These are phyloP conservation scores for Mamestra configurata DNA, from an alignment of 1,140 invertebrate genomes.

Conservation along the genomic window DNA sequence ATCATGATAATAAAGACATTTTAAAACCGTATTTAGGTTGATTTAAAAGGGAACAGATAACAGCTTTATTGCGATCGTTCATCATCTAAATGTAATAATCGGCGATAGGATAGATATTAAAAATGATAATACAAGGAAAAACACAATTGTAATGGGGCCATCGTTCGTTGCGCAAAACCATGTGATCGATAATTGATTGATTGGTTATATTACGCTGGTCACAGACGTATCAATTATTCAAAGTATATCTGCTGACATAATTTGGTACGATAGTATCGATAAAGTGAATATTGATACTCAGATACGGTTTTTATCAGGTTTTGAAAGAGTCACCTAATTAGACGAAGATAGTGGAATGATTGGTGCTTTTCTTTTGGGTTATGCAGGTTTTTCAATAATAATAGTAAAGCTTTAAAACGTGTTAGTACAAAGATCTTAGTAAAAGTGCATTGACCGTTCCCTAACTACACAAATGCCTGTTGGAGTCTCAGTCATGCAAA, in stretches of 20 bases:
- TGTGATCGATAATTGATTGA: slow-evolving; percentile 66
- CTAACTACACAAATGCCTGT: neutral
- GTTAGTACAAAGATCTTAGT: neutral
- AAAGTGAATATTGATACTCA: slow-evolving; percentile 29
- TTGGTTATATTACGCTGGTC: slow-evolving; percentile 63
- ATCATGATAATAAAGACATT: slow-evolving; percentile 61
- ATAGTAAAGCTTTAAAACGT: neutral
- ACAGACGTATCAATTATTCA: slow-evolving; percentile 72
- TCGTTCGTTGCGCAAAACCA: slow-evolving; percentile 64
- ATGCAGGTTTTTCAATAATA: neutral
- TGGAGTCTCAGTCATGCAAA: too few relatives aligned
- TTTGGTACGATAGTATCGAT: slow-evolving; percentile 62
- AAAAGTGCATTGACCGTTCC: neutral
- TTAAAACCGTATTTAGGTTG: slow-evolving; percentile 61
- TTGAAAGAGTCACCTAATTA: slow-evolving; percentile 38
- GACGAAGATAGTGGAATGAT: slow-evolving; percentile 7
- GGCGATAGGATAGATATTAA: slow-evolving; percentile 49
- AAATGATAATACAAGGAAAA: slow-evolving; percentile 59
- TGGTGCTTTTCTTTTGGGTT: slow-evolving; percentile 1
- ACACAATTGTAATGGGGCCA: slow-evolving; percentile 48
- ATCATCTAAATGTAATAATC: slow-evolving; percentile 59
- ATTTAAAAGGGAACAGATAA: slow-evolving; percentile 58
- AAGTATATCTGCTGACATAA: slow-evolving; percentile 77
- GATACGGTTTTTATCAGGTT: slow-evolving; percentile 17
- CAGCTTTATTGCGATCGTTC: slow-evolving; percentile 61